Conservation (phyloP, 2,888 invertebrate genomes). For the Eretmocerus hayati region DNA sequence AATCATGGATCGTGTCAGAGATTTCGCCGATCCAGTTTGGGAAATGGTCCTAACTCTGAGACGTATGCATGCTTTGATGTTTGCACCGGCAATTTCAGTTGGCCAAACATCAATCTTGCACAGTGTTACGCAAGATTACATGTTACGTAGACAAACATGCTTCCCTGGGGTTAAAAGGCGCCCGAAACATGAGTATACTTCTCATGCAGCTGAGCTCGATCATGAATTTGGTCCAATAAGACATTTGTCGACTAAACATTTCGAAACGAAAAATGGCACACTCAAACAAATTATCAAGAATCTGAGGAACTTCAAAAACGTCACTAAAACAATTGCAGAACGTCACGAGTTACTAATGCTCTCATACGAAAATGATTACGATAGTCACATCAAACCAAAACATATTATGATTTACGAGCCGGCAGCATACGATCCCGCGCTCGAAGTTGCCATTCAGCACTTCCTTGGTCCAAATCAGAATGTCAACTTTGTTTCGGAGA, state of each 20-base stretch:
- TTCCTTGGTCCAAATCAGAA: too few species aligned
- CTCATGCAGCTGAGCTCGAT: constrained; percentile 20
- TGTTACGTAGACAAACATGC: background rate
- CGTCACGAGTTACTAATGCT: too few species aligned
- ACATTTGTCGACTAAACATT: constrained; percentile 24
- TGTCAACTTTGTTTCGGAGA: too few species aligned
- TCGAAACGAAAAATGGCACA: too few species aligned
- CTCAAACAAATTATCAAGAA: too few species aligned
- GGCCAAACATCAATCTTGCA: constrained; percentile 3
- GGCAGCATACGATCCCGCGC: too few species aligned
- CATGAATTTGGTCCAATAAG: constrained; percentile 19
- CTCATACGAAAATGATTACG: too few species aligned
- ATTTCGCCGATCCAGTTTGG: constrained; percentile 9
- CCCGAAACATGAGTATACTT: constrained; percentile 25
- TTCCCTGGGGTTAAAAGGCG: background rate
- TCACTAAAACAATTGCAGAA: too few species aligned
- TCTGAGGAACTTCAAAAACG: too few species aligned
- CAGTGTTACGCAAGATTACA: background rate
- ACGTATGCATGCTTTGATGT: constrained; percentile 3
- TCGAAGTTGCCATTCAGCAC: too few species aligned
- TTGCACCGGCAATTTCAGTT: constrained; percentile 5
- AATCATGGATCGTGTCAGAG: constrained; percentile 2
- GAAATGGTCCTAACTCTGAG: constrained; percentile 12
- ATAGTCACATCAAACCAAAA: too few species aligned
- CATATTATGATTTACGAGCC: too few species aligned